phyloP scores from a whole-genome alignment of 2,888 invertebrate genomes.

The Temnothorax unifasciatus region DNA sequence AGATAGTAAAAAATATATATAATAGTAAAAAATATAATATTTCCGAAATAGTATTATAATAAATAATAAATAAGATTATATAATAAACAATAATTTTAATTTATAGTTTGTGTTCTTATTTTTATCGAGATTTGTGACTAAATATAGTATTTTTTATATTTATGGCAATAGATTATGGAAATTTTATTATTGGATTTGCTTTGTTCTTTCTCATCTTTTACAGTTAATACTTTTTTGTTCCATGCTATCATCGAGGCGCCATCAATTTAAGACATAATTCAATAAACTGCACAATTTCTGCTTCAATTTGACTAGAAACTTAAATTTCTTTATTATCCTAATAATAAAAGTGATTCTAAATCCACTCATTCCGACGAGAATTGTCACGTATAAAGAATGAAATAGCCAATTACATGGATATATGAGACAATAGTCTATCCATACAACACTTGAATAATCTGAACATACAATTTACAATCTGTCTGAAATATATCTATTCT shows the following conservation, averaged over 20 bases:
- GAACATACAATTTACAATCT: neutral
- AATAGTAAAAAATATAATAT: neutral
- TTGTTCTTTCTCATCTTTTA: conserved; percentile 10
- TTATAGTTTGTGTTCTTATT: neutral
- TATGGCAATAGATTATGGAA: neutral
- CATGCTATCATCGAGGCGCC: neutral
- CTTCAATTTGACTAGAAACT: conserved; percentile 20
- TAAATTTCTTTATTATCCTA: neutral
- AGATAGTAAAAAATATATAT: neutral
- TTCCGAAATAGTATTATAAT: neutral
- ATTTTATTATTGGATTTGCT: neutral
- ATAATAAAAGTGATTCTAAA: conserved; percentile 41
- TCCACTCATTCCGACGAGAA: neutral
- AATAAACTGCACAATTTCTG: conserved; percentile 44
- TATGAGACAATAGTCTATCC: neutral
- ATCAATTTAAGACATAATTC: conserved; percentile 42
- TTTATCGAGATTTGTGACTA: neutral
- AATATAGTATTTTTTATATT: neutral
- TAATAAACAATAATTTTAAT: neutral
- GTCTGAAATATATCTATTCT: neutral
- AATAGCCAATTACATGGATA: conserved; percentile 2
- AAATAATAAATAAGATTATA: neutral
- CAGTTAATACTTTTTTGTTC: neutral
- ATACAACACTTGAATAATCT: neutral
- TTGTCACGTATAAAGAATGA: conserved; percentile 23